Conservation (phyloP, 2,888 invertebrate species). For the Oscheius onirici region DNA sequence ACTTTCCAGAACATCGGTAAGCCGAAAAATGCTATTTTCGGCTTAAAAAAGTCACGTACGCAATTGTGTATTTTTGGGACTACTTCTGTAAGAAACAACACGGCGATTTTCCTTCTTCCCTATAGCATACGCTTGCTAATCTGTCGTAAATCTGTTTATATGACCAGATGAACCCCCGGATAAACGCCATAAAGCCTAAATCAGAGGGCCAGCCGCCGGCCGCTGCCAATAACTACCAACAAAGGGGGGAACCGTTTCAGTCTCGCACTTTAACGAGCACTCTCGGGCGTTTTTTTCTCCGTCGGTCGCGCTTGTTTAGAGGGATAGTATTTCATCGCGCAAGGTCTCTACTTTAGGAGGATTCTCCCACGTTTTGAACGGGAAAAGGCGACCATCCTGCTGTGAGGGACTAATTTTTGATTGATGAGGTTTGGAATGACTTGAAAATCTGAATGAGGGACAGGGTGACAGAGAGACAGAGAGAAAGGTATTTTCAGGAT, state of each 20-base stretch:
- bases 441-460: not conserved
- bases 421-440: no score
- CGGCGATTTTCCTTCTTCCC: not conserved
- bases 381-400: no score
- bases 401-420: no score
- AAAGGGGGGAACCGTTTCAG: not conserved
- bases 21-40: no score
- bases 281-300: not conserved
- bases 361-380: not conserved
- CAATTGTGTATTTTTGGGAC: no score
- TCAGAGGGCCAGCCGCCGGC: not conserved
- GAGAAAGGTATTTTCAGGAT: conserved; percentile 49
- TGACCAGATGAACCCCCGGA: not conserved
- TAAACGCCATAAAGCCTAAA: not conserved
- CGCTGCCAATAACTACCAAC: not conserved
- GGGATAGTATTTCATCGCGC: not conserved
- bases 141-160: conserved; percentile 32
- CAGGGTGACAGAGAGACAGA: not conserved
- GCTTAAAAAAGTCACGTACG: no score
- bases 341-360: not conserved
- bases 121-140: not conserved
- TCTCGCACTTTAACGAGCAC: not conserved
- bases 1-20: no score
- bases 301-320: not conserved
- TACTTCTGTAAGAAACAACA: not conserved